Percentiles rank a stretch among this genome's conserved stretches.
These are phyloP conservation scores for Holacanthus passer DNA, from an alignment of 2,113 vertebrate genomes.

Conservation along the genomic window DNA sequence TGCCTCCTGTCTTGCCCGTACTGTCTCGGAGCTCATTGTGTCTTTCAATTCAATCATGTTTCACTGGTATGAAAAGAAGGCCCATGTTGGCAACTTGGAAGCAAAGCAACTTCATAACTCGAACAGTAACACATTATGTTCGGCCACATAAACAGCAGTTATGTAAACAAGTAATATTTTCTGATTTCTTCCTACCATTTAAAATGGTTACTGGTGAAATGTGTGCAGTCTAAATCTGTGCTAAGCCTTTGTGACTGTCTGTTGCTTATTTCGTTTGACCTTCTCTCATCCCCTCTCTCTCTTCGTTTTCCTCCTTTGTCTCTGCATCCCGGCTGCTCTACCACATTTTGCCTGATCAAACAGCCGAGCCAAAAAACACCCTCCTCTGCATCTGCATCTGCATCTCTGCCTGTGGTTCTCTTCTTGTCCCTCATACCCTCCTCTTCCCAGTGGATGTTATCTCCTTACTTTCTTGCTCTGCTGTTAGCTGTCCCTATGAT, in stretches of 20 bases:
- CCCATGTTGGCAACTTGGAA: conserved; percentile 4
- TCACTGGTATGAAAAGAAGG: conserved; percentile 8
- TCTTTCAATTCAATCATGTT: conserved; percentile 23
- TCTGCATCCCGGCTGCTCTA: conserved; percentile 53
- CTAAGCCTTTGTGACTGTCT: conserved; percentile 38
- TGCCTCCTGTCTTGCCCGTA: conserved; percentile 1
- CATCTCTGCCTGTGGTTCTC: conserved; percentile 42
- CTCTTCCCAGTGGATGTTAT: conserved; percentile 30
- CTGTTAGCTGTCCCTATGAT: neutral
- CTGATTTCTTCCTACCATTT: conserved; percentile 35
- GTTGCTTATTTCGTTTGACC: conserved; percentile 56
- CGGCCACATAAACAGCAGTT: neutral
- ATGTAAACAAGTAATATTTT: neutral
- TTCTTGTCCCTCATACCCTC: conserved; percentile 47
- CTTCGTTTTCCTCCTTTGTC: conserved; percentile 58
- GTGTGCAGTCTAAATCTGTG: conserved; percentile 14
- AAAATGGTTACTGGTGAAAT: conserved; percentile 17
- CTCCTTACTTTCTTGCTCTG: conserved; percentile 21
- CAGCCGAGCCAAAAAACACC: conserved; percentile 53
- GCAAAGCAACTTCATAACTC: conserved; percentile 2
- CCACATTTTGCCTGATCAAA: conserved; percentile 63
- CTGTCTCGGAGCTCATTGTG: conserved; percentile 9
- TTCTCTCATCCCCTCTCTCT: conserved; percentile 57
- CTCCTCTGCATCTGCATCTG: conserved; percentile 52
- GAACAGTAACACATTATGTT: neutral